Percentiles rank a stretch among this genome's conserved stretches.
phyloP scores from a whole-genome alignment of 2,113 vertebrate species.

The Actinemys pallida region DNA sequence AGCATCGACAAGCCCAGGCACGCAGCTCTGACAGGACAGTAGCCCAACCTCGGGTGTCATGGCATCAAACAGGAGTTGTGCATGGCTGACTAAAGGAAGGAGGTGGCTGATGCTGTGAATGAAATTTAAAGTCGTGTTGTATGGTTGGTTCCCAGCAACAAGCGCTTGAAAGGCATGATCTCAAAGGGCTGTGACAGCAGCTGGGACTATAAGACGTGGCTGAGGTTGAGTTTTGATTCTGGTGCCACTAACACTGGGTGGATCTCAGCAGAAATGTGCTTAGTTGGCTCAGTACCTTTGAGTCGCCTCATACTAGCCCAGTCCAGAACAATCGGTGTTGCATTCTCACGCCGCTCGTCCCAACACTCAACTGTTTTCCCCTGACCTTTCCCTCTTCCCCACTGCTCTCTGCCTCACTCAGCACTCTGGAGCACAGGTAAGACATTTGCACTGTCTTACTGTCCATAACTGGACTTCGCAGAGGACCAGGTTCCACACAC shows the following conservation, averaged over 20 bases:
- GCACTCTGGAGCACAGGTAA: not conserved
- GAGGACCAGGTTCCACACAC: not conserved
- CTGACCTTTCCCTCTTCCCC: not conserved
- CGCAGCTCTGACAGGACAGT: not conserved
- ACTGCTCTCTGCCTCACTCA: not conserved
- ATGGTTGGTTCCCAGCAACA: no score
- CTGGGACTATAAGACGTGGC: not conserved
- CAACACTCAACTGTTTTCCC: not conserved
- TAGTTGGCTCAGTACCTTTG: not conserved
- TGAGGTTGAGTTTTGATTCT: not conserved
- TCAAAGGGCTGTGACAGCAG: not conserved
- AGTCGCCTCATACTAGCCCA: not conserved
- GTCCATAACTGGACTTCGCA: not conserved
- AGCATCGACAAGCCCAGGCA: fast-evolving
- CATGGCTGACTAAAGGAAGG: no score
- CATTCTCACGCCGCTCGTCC: no score
- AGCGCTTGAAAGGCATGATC: not conserved
- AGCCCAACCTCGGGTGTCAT: not conserved
- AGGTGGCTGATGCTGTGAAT: no score
- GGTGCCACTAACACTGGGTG: not conserved
- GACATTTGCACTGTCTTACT: not conserved
- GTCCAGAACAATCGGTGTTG: not conserved
- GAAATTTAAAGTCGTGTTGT: not conserved
- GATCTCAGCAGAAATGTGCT: not conserved
- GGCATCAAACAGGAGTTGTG: not conserved